Evolutionary conservation across 2,113 vertebrate species (phyloP).

Genomic region (Bothrops jararaca): DNA sequence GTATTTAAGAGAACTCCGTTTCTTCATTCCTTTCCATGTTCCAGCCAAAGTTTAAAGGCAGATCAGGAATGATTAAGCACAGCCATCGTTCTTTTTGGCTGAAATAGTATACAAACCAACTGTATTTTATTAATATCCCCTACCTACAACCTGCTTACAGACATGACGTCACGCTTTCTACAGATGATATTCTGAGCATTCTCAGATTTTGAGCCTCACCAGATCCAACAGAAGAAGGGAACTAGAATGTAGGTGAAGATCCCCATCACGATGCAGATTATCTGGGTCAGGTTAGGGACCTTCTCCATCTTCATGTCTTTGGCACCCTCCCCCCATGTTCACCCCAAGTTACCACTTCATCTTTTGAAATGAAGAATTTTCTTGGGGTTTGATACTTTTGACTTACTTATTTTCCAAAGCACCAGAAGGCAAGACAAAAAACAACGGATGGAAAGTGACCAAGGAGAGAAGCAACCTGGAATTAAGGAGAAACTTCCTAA

Average conservation of each 20-base stretch:
- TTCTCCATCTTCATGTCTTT: slow-evolving; percentile 20
- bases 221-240: not conserved
- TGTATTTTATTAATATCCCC: not conserved
- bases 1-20: too few relatives aligned
- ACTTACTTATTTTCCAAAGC: not conserved
- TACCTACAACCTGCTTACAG: not conserved
- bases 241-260: too few relatives aligned
- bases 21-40: too few relatives aligned
- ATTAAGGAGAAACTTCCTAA: too few relatives aligned
- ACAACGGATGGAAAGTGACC: too few relatives aligned
- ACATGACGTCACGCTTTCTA: not conserved
- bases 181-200: not conserved
- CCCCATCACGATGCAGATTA: not conserved
- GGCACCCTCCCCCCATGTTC: not conserved
- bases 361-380: slow-evolving; percentile 10
- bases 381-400: not conserved
- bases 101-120: too few relatives aligned
- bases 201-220: not conserved
- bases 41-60: too few relatives aligned
- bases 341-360: not conserved
- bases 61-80: too few relatives aligned
- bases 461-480: too few relatives aligned
- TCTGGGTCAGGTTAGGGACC: not conserved
- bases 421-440: too few relatives aligned
- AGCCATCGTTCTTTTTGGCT: too few relatives aligned